phyloP scores from a whole-genome alignment of 2,113 vertebrate genomes.

The Daubentonia madagascariensis region DNA sequence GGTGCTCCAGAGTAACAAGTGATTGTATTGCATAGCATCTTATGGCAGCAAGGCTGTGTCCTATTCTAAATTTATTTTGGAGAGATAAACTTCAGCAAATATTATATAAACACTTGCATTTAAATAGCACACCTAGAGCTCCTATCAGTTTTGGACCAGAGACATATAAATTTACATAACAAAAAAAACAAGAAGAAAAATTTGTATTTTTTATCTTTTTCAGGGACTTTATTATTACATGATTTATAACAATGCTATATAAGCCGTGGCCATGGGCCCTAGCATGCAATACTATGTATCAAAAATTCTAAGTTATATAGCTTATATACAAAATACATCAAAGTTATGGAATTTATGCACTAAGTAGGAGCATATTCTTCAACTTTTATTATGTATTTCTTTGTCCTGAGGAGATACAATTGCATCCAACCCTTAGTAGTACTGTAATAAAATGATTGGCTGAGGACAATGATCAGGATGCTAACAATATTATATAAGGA shows the following conservation, averaged over 20 bases:
- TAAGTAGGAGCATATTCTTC: not conserved
- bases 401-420: not conserved
- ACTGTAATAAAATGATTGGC: not conserved
- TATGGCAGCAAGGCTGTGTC: not conserved
- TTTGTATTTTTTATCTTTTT: not conserved
- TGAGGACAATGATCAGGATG: not conserved
- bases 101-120: not conserved
- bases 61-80: not conserved
- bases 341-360: not conserved
- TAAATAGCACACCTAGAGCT: not conserved
- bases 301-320: not conserved
- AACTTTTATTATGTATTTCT: not conserved
- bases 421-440: not conserved
- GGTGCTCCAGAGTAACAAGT: not conserved
- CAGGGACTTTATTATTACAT: not conserved
- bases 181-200: not conserved
- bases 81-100: not conserved
- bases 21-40: no score
- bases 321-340: not conserved
- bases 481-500: not conserved
- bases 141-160: not conserved
- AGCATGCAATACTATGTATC: not conserved
- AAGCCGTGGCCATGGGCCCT: not conserved
- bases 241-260: not conserved
- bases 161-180: not conserved